Percentiles rank a stretch among this genome's conserved stretches.
Evolutionary conservation across 2,797 vertebrate species (phyloP).

Genomic region (Sebastes oblongus): DNA sequence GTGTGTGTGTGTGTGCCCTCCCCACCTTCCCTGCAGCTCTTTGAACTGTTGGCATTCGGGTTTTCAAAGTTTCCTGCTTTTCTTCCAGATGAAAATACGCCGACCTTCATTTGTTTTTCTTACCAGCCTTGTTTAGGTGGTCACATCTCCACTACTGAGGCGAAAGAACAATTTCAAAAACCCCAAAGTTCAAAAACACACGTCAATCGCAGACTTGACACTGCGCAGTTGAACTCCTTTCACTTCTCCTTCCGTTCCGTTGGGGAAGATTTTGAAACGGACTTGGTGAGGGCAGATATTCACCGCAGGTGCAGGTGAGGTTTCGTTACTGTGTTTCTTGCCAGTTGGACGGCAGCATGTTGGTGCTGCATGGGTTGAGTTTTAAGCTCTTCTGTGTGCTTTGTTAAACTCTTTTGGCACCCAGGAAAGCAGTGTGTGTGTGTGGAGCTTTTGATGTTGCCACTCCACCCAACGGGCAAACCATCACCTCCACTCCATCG

Average conservation of each 20-base stretch:
- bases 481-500: slow-evolving; percentile 7
- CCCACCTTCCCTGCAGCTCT: slow-evolving; percentile 33
- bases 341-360: slow-evolving; percentile 44
- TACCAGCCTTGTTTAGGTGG: slow-evolving; percentile 41
- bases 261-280: slow-evolving; percentile 14
- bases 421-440: slow-evolving; percentile 20
- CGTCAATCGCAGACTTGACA: slow-evolving; percentile 38
- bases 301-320: slow-evolving; percentile 56
- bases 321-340: slow-evolving; percentile 40
- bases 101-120: slow-evolving; percentile 60
- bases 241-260: slow-evolving; percentile 9
- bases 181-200: slow-evolving; percentile 35
- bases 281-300: not conserved
- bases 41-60: slow-evolving; percentile 56
- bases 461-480: slow-evolving; percentile 54
- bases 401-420: slow-evolving; percentile 50
- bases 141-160: slow-evolving; percentile 36
- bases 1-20: slow-evolving; percentile 1
- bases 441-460: slow-evolving; percentile 60
- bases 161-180: slow-evolving; percentile 25
- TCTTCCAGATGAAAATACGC: slow-evolving; percentile 60
- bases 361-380: not conserved
- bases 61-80: slow-evolving; percentile 71
- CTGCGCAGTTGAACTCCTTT: slow-evolving; percentile 32
- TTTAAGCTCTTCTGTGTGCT: slow-evolving; percentile 37